Evolutionary conservation across 2,113 vertebrate species (phyloP).

Genomic region (Orcinus orca): DNA sequence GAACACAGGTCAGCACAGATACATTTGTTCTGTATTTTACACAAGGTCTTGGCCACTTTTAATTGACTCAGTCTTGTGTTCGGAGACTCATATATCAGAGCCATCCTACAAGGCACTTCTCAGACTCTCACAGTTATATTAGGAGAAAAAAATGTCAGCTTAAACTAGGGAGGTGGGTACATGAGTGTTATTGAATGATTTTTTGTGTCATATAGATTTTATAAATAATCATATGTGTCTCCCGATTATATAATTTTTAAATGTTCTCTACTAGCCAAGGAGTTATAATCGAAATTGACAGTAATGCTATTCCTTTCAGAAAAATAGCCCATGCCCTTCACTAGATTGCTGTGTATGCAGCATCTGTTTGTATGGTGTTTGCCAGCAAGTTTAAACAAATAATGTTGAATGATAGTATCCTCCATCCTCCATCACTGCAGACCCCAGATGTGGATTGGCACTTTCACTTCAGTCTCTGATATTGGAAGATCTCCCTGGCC

Average conservation of each 20-base stretch:
- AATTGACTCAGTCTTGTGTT: background rate
- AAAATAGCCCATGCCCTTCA: background rate
- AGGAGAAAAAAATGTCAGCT: background rate
- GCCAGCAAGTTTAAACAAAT: background rate
- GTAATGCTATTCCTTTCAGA: background rate
- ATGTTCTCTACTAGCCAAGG: background rate
- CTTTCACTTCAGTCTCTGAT: background rate
- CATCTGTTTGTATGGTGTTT: background rate
- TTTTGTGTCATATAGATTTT: background rate
- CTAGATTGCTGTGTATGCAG: background rate
- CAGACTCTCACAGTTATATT: background rate
- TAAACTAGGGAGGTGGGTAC: background rate
- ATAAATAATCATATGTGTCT: background rate
- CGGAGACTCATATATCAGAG: background rate
- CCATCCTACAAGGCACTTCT: background rate
- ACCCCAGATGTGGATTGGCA: background rate
- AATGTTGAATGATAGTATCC: slow-evolving; percentile 19
- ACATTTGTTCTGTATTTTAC: background rate
- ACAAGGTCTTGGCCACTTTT: background rate
- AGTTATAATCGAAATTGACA: background rate
- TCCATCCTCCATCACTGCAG: background rate
- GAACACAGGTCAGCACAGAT: background rate
- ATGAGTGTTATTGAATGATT: background rate
- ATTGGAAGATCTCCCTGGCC: background rate
- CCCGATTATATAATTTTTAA: background rate